Evolutionary conservation across 2,888 invertebrate species (phyloP), one percentile per base, ranked within the genome.

Genomic region (Drosophila mulleri): DNA sequence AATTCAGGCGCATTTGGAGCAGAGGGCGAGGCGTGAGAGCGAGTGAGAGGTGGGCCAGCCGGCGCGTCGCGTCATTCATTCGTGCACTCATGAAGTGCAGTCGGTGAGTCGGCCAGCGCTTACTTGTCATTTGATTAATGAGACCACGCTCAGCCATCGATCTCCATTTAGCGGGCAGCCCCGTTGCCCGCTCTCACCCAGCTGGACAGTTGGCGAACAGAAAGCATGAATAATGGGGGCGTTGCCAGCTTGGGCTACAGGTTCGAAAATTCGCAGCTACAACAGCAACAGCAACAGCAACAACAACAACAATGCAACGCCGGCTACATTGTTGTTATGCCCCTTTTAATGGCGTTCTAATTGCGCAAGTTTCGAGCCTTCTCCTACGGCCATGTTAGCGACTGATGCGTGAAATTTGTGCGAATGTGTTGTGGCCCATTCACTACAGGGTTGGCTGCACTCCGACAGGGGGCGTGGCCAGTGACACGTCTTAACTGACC

Each of bases 121-220:
- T 81, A 88, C 86, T 80, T 91, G 90, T 90, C 92, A 85, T 88
- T 90, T 91, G 91, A 91, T 91, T 91, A 91, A 91, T 91, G 91
- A 91, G 91, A 88, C 88, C 92, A 91, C 86, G 90, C 87, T 89
- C 86, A 84, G 79, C 90, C 90, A 91, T 91, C 91, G 91, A 91
- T 91, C 91, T 91, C 92, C 92, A 91, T 91, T 91, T 91, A 90
- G 87, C 88, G 81, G 72, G 56, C 67, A 66, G 39, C 58, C 41
- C 60, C 16, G 23, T 7, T 12, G 41, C 29, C 9, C 7, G 44
- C 45, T 8, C 44, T 16, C 18, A 23, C n/a, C 35, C 52, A 39
- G 29, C 45, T 60, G 62, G 67, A 73, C 65, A 66, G 74, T 82
- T 67, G 62, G 70, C 66, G 48, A 77, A 81, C 80, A 78, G 75